phyloP scores from a whole-genome alignment of 2,113 vertebrate species.

The Budorcas taxicolor region DNA sequence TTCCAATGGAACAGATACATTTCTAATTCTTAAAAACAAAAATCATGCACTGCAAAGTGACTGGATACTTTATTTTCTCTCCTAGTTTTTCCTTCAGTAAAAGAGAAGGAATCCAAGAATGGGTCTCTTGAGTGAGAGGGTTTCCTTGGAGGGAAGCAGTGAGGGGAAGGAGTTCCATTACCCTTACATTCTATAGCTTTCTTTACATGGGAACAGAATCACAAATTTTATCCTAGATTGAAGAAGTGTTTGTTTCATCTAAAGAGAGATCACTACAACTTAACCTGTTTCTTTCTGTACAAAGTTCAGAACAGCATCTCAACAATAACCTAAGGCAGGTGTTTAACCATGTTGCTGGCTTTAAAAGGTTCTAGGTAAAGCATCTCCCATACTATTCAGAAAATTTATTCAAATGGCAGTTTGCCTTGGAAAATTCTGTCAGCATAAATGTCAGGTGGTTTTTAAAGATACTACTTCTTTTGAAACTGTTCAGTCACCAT shows the following conservation, averaged over 20 bases:
- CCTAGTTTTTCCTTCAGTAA: slow-evolving; percentile 26
- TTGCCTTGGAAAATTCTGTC: slow-evolving; percentile 35
- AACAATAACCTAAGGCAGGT: background rate
- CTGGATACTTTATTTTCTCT: background rate
- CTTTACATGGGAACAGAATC: background rate
- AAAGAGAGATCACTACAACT: background rate
- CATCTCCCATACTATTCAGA: background rate
- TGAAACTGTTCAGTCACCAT: background rate
- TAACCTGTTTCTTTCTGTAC: background rate
- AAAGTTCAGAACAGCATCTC: slow-evolving; percentile 19
- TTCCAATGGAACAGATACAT: background rate
- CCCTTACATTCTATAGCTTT: background rate
- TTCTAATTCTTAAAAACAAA: background rate
- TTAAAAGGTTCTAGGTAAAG: slow-evolving; percentile 21
- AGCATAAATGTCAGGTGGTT: slow-evolving; percentile 13
- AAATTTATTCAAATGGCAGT: background rate
- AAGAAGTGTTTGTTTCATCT: slow-evolving; percentile 15
- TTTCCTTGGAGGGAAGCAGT: background rate
- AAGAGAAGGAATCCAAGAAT: background rate
- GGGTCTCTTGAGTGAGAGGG: background rate
- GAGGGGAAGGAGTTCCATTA: background rate
- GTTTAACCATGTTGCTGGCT: background rate
- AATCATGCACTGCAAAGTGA: background rate
- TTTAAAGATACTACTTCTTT: background rate
- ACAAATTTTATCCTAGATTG: slow-evolving; percentile 19